Conservation (phyloP, 2,113 vertebrate species). For the Trochalopteron elliotii region DNA sequence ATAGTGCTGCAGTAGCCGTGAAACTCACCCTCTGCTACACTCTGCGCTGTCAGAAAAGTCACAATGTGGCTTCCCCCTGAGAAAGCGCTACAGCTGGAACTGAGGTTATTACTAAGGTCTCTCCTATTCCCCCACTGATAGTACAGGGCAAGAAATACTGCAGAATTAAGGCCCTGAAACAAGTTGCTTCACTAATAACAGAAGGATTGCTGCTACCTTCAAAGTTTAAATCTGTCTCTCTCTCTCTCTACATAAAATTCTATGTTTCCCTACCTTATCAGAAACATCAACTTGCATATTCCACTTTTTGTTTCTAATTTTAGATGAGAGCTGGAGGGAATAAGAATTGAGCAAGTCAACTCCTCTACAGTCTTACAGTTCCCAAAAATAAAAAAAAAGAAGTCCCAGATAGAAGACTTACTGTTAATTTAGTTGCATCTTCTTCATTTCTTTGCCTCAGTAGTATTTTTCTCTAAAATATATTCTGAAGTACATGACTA, state of each 20-base stretch:
- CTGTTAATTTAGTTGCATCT: background rate
- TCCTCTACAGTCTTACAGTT: background rate
- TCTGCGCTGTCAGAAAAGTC: background rate
- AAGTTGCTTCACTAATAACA: background rate
- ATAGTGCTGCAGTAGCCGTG: rapidly evolving
- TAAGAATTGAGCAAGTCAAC: background rate
- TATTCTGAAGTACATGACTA: background rate
- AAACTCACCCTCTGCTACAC: background rate
- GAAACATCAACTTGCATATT: background rate
- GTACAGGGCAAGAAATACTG: background rate
- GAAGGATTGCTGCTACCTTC: background rate
- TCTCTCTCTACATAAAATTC: background rate
- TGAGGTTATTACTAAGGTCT: background rate
- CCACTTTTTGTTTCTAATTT: background rate
- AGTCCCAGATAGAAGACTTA: background rate
- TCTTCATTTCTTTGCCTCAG: background rate
- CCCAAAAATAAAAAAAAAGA: background rate
- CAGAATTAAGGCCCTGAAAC: background rate
- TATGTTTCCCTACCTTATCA: background rate
- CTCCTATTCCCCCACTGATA: background rate
- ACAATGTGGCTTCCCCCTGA: background rate
- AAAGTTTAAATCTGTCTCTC: background rate
- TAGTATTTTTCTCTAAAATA: background rate
- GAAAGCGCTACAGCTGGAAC: background rate
- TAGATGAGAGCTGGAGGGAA: background rate